Percentiles rank a stretch among this genome's conserved stretches.
phyloP scores from a whole-genome alignment of 2,888 invertebrate species.

The Zaprionus lineosus region DNA sequence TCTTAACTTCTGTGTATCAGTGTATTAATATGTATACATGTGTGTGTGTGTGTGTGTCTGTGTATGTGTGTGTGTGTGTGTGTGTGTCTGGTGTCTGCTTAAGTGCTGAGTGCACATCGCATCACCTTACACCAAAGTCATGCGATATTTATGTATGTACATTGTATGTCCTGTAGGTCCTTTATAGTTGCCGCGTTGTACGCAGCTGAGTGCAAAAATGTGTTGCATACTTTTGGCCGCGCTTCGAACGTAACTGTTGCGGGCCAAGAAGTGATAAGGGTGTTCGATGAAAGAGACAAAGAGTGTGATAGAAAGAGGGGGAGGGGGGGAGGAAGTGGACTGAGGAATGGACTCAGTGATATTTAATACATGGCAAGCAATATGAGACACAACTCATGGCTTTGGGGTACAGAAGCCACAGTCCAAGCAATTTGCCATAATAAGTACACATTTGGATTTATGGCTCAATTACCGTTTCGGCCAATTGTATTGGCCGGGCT shows the following conservation, averaged over 20 bases:
- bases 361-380: too few relatives aligned
- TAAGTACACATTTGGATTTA: slow-evolving; percentile 66
- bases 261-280: slow-evolving; percentile 4
- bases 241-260: slow-evolving; percentile 54
- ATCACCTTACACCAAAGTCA: slow-evolving; percentile 61
- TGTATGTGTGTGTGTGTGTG: neutral
- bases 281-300: too few relatives aligned
- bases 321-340: neutral
- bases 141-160: slow-evolving; percentile 60
- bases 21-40: neutral
- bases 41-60: neutral
- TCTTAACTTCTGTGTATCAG: slow-evolving; percentile 18
- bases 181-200: slow-evolving; percentile 29
- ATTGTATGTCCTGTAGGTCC: slow-evolving; percentile 27
- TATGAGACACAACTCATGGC: too few relatives aligned
- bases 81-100: slow-evolving; percentile 19
- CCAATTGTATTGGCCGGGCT: too few relatives aligned
- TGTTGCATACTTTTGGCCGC: slow-evolving; percentile 42
- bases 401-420: slow-evolving; percentile 12
- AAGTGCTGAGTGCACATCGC: slow-evolving; percentile 65
- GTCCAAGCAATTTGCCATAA: slow-evolving; percentile 50
- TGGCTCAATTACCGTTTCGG: slow-evolving; percentile 53
- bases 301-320: too few relatives aligned
- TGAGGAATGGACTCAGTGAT: too few relatives aligned
- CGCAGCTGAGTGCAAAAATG: slow-evolving; percentile 55